Evolutionary conservation across 92 coral and sea anemone genomes (phyloP), one percentile per base, ranked within the genome.

Genomic region (Isaurus tuberculatus): DNA sequence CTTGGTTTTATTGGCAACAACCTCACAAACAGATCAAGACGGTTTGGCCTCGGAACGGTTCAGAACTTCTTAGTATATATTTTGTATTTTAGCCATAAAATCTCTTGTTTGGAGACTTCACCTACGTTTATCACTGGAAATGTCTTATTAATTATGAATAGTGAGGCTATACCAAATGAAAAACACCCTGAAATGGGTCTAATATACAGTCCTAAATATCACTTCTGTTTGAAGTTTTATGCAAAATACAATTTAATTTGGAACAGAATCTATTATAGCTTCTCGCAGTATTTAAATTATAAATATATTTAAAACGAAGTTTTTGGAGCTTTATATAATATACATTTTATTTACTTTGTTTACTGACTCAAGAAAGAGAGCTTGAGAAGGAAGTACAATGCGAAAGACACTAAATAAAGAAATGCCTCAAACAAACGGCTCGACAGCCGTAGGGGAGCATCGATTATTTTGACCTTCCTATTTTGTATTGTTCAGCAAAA

Each of bases 31-130:
- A 58, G 65, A 33, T 13, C 26, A 58, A 53, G 58, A 58, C 32
- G 82, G 82, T 70, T 77, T 55, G 68, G 82, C 69, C 70, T 77
- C 58, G 48, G 58, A 13, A 57, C 69, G 14, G 67, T 34, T 77
- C 82, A 58, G 70, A 42, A n/a, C 70, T 61, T 57, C 51, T 48
- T 77, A 30, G 22, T 77, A 40, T 33, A 36, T 77, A 77, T 5
- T 34, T 40, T 32, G 7, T 32, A 33, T 77, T 77, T 57, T 48
- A 23, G 82, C 31, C 26, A 77, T 17, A 58, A 25, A 77, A 33
- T 60, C 10, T 75, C 81, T 75, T 68, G 49, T 75, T 75, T 63
- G 68, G 81, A 75, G 69, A 58, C 27, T 57, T 77, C 20, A 28
- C 48, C 67, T 77, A 36, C 81, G 15, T 75, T 34, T 55, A 11